Evolutionary conservation across 2,113 vertebrate species (phyloP), one percentile per base, ranked within the genome.

Genomic region (Hydropotes inermis): DNA sequence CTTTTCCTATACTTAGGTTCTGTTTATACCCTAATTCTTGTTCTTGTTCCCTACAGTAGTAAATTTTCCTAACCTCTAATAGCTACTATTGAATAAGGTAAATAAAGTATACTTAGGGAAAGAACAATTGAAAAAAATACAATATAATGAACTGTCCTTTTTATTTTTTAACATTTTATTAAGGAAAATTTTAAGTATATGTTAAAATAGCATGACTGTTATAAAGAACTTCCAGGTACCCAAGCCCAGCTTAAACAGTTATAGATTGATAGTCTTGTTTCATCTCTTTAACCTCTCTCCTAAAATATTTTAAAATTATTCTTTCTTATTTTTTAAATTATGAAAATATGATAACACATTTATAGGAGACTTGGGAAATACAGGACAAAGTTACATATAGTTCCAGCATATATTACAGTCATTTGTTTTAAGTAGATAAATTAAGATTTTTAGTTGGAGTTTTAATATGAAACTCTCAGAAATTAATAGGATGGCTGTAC

Each of bases 11-110:
- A 30, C 81, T 70, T 94, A 84, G 90, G 7, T 95, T 94, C 39
- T 78, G 52, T 88, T 93, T 93, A 70, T 87, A 57, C 23, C 28
- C 25, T 91, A 92, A 90, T 96, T 97, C 64, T 93, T 91, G 67
- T 16, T 36, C 17, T 95, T 94, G 55, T 43, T 86, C 61, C 52
- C 55, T 89, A 33, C 10, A 70, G 23, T 95, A 85, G 30, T 95
- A 86, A 67, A 83, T 91, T 89, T 94, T 95, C 27, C 33, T 93
- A 79, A 96, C 16, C 78, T 81, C 45, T 81, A 17, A 33, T 81
- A 50, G 45, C 28, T 81, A 33, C 78, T 81, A 19, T 50, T 81
- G 64, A 87, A 2, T 90, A 97, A 92, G 25, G 57, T 87, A 87
- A 86, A 89, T 91, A 61, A 81, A 79, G 2, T 54, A 9, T 90